phyloP scores from a whole-genome alignment of 2,113 vertebrate species.

The Mesembrinibis cayennensis region DNA sequence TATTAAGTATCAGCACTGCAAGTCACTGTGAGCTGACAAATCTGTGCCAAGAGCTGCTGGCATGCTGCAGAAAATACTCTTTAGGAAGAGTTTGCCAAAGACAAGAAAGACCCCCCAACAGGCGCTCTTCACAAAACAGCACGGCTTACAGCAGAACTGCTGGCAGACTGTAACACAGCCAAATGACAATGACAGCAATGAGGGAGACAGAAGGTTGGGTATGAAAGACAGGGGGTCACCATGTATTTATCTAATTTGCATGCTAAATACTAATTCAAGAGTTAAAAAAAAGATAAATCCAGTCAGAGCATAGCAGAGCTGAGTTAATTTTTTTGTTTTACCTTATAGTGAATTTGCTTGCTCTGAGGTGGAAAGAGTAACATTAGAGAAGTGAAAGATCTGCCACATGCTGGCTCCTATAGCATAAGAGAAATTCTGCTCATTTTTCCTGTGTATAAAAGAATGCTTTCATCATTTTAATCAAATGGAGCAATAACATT shows the following conservation, averaged over 20 bases:
- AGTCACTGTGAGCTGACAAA: slow-evolving; percentile 24
- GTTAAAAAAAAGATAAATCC: neutral
- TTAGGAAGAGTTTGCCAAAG: slow-evolving; percentile 44
- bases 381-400: neutral
- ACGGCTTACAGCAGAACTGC: neutral
- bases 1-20: slow-evolving; percentile 61
- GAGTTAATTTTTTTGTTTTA: neutral
- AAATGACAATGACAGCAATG: neutral
- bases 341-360: neutral
- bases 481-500: neutral
- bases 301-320: neutral
- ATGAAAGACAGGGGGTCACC: neutral
- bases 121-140: slow-evolving; percentile 9
- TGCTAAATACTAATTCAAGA: neutral
- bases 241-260: neutral
- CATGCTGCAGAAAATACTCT: slow-evolving; percentile 26
- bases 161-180: neutral
- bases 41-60: slow-evolving; percentile 47
- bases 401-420: neutral
- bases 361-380: neutral
- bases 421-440: neutral
- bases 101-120: slow-evolving; percentile 19
- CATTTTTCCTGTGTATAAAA: neutral
- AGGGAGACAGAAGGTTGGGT: neutral
- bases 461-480: neutral